Base-by-base conservation (phyloP, 2,888 invertebrate species). In the Apamea monoglypha region DNA sequence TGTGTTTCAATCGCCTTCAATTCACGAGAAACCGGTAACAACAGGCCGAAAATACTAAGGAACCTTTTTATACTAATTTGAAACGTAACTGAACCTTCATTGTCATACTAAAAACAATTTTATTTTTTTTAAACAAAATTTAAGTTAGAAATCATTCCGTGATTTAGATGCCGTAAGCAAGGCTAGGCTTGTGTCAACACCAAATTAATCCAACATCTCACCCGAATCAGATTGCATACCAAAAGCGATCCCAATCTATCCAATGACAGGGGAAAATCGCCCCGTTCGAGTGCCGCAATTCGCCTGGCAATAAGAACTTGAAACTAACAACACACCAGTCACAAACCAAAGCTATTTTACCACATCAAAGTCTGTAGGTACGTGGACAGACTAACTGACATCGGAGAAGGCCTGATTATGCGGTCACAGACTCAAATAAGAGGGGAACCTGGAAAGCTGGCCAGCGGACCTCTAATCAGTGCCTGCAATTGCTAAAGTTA, bases 391-490 rank as follows among this genome's bases (percentile, higher is more conserved):
- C 75, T 71, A 61, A 68, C 74, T 83, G 79, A 80, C 88, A 81
- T 44, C 16, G 25, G 76, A 81, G 44, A 47, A 69, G 59, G 81
- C 76, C 74, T 85, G 67, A 87, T 85, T 87, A 83, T 78, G 67
- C 83, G 59, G 80, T 81, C 69, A 77, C 64, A 18, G 56, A 66
- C 2, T 63, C 66, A 85, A 89, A 90, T 89, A 74, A 88, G 74
- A 89, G 89, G 78, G 85, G 61, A 74, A 68, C 61, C 56, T 32
- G 53, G 66, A 16, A 29, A 50, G 29, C 67, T 66, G 59, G 59
- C 72, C 56, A 56, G 44, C 70, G 61, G 63, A 81, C 68, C 89
- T 88, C 72, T 89, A 90, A 89, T 89, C 82, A 87, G 74, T 36
- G 76, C 50, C 56, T 40, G 72, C 67, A 81, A 79, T 84, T 75